phyloP scores from a whole-genome alignment of 2,113 vertebrate genomes.

The Pteropus alecto region DNA sequence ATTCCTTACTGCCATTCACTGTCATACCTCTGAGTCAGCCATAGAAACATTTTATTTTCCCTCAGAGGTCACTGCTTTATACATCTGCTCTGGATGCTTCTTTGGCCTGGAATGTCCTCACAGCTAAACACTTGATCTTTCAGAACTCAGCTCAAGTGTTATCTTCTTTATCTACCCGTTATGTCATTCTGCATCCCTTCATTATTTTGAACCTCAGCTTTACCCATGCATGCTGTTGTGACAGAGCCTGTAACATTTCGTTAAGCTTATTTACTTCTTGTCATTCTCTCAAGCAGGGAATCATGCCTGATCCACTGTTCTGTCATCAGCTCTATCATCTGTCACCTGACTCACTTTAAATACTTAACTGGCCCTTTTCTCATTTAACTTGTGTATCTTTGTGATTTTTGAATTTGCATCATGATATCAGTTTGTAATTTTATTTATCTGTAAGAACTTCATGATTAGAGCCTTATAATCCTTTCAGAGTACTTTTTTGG shows the following conservation, averaged over 20 bases:
- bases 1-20: not conserved
- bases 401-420: not conserved
- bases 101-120: not conserved
- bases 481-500: not conserved
- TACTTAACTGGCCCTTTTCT: not conserved
- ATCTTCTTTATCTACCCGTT: not conserved
- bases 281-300: not conserved
- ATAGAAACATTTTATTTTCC: not conserved
- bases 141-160: not conserved
- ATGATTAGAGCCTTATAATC: not conserved
- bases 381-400: not conserved
- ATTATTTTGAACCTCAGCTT: not conserved
- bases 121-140: not conserved
- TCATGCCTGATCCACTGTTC: not conserved
- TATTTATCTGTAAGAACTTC: not conserved
- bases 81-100: not conserved
- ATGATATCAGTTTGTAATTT: not conserved
- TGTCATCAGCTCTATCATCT: not conserved
- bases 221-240: not conserved
- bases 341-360: not conserved
- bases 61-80: not conserved
- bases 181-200: fast-evolving
- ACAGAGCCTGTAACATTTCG: not conserved
- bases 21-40: not conserved
- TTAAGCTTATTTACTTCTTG: not conserved